A percentile compares a stretch with the other conserved stretches of the same genome.
These are phyloP conservation scores for Mellilla xanthometata DNA, from an alignment of 2,888 invertebrate genomes.

Conservation along the genomic window DNA sequence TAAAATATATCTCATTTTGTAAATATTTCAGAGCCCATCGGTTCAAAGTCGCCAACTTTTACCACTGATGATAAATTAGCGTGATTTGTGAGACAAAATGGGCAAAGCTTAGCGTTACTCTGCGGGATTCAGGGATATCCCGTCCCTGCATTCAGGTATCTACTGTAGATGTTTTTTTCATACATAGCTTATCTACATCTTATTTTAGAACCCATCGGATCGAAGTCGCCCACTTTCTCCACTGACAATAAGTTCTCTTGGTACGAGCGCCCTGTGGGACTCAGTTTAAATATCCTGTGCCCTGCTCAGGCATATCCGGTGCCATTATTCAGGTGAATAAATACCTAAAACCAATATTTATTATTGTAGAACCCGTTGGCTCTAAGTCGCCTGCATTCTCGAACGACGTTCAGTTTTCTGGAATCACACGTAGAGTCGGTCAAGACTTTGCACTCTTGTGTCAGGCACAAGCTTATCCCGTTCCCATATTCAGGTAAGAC, in stretches of 20 bases:
- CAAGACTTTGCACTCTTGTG: constrained; percentile 87
- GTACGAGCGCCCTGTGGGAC: constrained; percentile 77
- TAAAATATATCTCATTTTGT: constrained; percentile 24
- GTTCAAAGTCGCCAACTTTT: constrained; percentile 86
- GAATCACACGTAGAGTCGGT: constrained; percentile 84
- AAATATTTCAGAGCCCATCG: constrained; percentile 69
- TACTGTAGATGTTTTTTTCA: constrained; percentile 32
- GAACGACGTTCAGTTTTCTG: constrained; percentile 85
- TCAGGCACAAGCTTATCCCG: constrained; percentile 90
- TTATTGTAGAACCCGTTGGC: constrained; percentile 85
- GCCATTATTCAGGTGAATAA: constrained; percentile 86
- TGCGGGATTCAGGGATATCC: constrained; percentile 85
- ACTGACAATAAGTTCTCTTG: constrained; percentile 84
- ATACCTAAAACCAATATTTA: constrained; percentile 34
- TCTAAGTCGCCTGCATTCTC: constrained; percentile 88
- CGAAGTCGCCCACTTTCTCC: constrained; percentile 83
- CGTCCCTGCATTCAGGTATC: constrained; percentile 85
- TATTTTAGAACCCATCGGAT: constrained; percentile 83
- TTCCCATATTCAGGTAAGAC: constrained; percentile 82
- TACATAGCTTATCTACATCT: constrained; percentile 27
- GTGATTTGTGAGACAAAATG: constrained; percentile 76
- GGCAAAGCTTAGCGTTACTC: constrained; percentile 78
- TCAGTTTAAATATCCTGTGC: constrained; percentile 82
- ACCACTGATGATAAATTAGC: constrained; percentile 83
- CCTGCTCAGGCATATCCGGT: constrained; percentile 87